Percentiles rank a stretch among this genome's conserved stretches.
Conservation (phyloP, 2,888 invertebrate genomes). For the Hoplodrina ambigua region DNA sequence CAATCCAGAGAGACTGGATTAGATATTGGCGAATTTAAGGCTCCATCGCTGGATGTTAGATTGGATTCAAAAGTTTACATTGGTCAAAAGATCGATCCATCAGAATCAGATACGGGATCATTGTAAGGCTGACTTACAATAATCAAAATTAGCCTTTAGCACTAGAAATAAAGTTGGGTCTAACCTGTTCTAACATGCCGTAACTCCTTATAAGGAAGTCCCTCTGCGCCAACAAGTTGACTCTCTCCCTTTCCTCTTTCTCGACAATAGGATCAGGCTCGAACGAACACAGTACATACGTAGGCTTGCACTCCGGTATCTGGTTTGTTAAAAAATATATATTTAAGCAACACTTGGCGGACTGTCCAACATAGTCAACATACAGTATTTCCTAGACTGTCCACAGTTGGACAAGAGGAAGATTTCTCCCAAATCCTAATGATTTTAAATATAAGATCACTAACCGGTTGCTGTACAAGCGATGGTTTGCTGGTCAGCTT, state of each 20-base stretch:
- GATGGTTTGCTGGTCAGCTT: conserved; percentile 35
- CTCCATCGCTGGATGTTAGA: too few relatives aligned
- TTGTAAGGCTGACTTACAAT: too few relatives aligned
- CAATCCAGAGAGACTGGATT: background rate
- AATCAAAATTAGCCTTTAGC: too few relatives aligned
- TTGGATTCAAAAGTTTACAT: too few relatives aligned
- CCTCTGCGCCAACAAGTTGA: conserved; percentile 92
- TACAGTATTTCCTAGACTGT: too few relatives aligned
- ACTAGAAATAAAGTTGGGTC: background rate
- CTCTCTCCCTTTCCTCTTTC: conserved; percentile 93
- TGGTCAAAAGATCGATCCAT: too few relatives aligned
- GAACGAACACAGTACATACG: conserved; percentile 89
- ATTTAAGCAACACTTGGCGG: background rate
- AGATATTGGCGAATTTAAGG: too few relatives aligned
- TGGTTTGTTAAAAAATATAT: conserved; percentile 45
- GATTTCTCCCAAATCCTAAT: background rate
- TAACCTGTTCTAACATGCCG: conserved; percentile 92
- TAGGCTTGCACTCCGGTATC: conserved; percentile 74
- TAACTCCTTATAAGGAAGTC: conserved; percentile 93
- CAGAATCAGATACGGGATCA: too few relatives aligned
- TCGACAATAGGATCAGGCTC: conserved; percentile 92
- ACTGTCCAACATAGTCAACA: too few relatives aligned
- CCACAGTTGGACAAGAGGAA: too few relatives aligned
- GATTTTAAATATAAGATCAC: conserved; percentile 8
- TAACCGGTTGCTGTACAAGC: conserved; percentile 35